phyloP scores from a whole-genome alignment of 2,888 invertebrate genomes.

The Ellobium chinense region DNA sequence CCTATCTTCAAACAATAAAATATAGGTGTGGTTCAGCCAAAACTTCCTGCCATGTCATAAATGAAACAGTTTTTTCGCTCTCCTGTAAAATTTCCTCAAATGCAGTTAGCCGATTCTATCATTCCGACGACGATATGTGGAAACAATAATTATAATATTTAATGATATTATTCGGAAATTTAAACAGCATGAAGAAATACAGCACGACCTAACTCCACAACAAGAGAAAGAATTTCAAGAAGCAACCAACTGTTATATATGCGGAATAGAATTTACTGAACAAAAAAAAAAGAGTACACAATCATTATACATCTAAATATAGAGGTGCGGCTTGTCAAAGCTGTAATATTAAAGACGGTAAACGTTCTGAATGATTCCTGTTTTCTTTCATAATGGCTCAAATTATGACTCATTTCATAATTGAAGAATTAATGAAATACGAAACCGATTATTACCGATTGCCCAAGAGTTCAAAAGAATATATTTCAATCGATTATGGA shows the following conservation, averaged over 20 bases:
- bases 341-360: constrained; percentile 50
- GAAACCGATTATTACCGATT: constrained; percentile 31
- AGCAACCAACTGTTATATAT: neutral
- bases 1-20: too few relatives aligned
- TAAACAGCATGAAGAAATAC: neutral
- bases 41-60: too few relatives aligned
- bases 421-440: constrained; percentile 42
- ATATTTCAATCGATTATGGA: constrained; percentile 47
- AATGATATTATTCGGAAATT: neutral
- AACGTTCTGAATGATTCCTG: constrained; percentile 40
- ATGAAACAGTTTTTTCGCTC: too few relatives aligned
- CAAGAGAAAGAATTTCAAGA: neutral
- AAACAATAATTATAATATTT: neutral
- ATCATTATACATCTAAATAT: constrained; percentile 2
- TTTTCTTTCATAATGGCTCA: constrained; percentile 48
- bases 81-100: too few relatives aligned
- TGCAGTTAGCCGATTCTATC: too few relatives aligned
- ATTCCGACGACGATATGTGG: too few relatives aligned
- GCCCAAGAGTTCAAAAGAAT: constrained; percentile 34
- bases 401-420: constrained; percentile 49
- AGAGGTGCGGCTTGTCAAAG: constrained; percentile 44
- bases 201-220: neutral
- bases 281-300: constrained; percentile 11
- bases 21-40: too few relatives aligned
- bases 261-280: neutral